Evolutionary conservation across 1,140 invertebrate species (phyloP).

Genomic region (Calliphora vicina): DNA sequence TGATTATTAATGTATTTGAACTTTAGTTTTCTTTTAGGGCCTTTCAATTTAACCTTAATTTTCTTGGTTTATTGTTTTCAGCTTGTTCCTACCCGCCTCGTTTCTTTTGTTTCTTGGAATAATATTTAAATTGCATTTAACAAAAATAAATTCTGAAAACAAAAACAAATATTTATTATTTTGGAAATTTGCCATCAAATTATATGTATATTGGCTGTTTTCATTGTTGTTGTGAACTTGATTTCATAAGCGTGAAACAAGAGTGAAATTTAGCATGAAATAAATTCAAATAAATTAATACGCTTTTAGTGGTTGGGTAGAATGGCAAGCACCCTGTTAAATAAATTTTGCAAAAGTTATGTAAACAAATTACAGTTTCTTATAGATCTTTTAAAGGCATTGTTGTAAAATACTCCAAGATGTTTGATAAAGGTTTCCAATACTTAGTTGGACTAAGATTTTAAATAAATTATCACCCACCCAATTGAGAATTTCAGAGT

Average conservation of each 20-base stretch:
- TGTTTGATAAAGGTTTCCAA: no score
- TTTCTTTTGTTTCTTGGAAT: no score
- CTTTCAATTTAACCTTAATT: not conserved
- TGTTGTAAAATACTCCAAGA: no score
- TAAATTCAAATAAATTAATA: not conserved
- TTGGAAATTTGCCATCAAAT: not conserved
- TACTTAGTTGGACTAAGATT: no score
- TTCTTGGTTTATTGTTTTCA: not conserved
- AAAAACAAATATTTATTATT: not conserved
- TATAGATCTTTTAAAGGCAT: no score
- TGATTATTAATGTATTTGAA: no score
- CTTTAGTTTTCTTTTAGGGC: not conserved
- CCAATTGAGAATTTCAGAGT: no score
- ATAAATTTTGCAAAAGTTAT: no score
- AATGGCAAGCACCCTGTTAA: no score
- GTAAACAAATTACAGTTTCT: no score
- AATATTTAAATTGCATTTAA: not conserved
- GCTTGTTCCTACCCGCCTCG: no score
- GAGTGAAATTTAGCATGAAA: not conserved
- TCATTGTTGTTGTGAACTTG: not conserved
- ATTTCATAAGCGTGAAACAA: conserved; percentile 11
- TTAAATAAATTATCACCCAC: no score
- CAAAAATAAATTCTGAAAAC: not conserved
- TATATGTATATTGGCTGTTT: not conserved
- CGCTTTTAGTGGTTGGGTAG: not conserved